phyloP scores from a whole-genome alignment of 2,888 invertebrate species.

The Lochmaea capreae region DNA sequence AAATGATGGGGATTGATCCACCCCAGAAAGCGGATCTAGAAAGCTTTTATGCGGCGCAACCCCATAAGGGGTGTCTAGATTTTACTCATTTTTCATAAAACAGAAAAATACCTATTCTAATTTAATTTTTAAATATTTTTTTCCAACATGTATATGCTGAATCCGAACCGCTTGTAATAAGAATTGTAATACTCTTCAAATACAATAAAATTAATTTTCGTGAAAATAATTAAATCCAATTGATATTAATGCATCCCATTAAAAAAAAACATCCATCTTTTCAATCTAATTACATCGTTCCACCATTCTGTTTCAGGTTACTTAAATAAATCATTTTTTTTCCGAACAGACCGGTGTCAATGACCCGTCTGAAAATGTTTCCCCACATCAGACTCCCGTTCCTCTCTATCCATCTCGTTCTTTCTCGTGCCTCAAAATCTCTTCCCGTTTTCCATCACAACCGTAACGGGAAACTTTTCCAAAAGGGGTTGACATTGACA shows the following conservation, averaged over 20 bases:
- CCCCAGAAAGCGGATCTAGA: too few relatives aligned
- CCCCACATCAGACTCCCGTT: slow-evolving; percentile 36
- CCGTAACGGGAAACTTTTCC: slow-evolving; percentile 39
- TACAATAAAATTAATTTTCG: background rate
- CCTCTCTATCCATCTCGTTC: slow-evolving; percentile 19
- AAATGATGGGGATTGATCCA: too few relatives aligned
- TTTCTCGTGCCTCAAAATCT: slow-evolving; percentile 10
- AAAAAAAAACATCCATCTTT: slow-evolving; percentile 46
- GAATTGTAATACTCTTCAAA: background rate
- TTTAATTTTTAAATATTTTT: too few relatives aligned
- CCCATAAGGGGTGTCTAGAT: too few relatives aligned
- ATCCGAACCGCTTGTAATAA: too few relatives aligned
- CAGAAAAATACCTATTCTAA: too few relatives aligned
- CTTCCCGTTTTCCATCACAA: slow-evolving; percentile 28
- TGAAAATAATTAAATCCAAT: slow-evolving; percentile 29
- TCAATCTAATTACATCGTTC: slow-evolving; percentile 51
- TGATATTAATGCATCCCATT: slow-evolving; percentile 27
- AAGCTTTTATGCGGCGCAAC: too few relatives aligned
- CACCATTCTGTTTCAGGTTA: slow-evolving; percentile 55
- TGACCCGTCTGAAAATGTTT: slow-evolving; percentile 54
- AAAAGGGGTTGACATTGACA: slow-evolving; percentile 22
- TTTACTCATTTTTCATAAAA: too few relatives aligned
- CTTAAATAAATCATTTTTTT: slow-evolving; percentile 55
- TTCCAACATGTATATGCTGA: too few relatives aligned
- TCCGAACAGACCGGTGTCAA: slow-evolving; percentile 44